Conservation (phyloP, 2,888 invertebrate species). For the Brachycybe producta region DNA sequence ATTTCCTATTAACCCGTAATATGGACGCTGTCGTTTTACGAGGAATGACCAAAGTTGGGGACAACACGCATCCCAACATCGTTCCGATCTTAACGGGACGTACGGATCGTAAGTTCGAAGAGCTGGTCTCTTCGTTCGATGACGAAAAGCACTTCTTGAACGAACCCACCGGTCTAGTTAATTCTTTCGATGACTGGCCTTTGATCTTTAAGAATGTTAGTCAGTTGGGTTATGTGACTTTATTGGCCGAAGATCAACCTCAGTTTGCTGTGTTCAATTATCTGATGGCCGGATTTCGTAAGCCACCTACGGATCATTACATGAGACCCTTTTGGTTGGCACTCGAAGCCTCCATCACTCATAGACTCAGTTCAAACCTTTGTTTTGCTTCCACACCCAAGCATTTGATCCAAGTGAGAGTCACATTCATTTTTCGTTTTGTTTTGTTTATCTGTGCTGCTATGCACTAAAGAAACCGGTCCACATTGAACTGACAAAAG, state of each 20-base stretch:
- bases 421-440: too few relatives aligned
- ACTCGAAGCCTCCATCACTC: conserved; percentile 40
- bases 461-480: too few relatives aligned
- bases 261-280: conserved; percentile 69
- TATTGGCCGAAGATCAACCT: conserved; percentile 70
- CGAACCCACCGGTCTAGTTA: conserved; percentile 39
- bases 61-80: conserved; percentile 86
- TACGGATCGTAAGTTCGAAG: neutral
- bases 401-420: conserved; percentile 26
- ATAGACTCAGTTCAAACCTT: conserved; percentile 21
- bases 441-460: too few relatives aligned
- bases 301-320: conserved; percentile 75
- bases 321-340: conserved; percentile 56
- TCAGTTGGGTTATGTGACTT: conserved; percentile 56
- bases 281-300: conserved; percentile 56
- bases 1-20: conserved; percentile 42
- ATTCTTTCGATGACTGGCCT: conserved; percentile 69
- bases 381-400: conserved; percentile 24
- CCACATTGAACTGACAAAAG: too few relatives aligned
- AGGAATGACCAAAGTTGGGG: conserved; percentile 86
- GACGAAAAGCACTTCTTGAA: conserved; percentile 34
- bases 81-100: conserved; percentile 57
- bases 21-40: conserved; percentile 59
- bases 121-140: conserved; percentile 40
- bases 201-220: conserved; percentile 74